These are phyloP conservation scores for Recurvirostra avosetta DNA, from an alignment of 2,113 vertebrate species.

Conservation along the genomic window DNA sequence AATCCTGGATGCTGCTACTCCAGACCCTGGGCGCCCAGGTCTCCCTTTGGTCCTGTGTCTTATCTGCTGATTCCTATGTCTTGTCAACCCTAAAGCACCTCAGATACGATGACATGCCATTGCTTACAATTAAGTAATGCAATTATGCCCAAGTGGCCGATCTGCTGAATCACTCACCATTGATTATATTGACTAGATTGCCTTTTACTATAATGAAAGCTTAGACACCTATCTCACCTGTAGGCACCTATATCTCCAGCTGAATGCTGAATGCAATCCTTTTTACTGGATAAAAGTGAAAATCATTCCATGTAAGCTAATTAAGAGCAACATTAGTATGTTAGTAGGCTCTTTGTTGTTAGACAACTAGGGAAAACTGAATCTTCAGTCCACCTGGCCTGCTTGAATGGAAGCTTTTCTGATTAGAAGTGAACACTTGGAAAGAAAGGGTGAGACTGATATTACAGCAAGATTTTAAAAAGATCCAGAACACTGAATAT, in stretches of 20 bases:
- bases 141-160: neutral
- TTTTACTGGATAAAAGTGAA: neutral
- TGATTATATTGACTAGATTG: neutral
- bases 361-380: neutral
- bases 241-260: neutral
- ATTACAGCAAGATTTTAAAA: neutral
- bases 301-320: neutral
- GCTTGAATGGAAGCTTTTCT: neutral
- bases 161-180: neutral
- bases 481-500: neutral
- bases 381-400: neutral
- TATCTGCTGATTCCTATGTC: neutral
- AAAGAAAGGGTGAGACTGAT: neutral
- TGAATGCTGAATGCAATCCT: neutral
- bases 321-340: neutral
- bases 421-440: neutral
- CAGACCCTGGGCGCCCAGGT: neutral
- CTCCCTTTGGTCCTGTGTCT: neutral
- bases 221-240: neutral
- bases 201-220: neutral
- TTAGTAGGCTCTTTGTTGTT: neutral
- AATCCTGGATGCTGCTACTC: neutral
- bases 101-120: neutral
- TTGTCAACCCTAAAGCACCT: neutral
- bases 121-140: neutral